Conservation (phyloP, 35 echinoderm and acorn worm genomes). For the Eucidaris tribuloides region DNA sequence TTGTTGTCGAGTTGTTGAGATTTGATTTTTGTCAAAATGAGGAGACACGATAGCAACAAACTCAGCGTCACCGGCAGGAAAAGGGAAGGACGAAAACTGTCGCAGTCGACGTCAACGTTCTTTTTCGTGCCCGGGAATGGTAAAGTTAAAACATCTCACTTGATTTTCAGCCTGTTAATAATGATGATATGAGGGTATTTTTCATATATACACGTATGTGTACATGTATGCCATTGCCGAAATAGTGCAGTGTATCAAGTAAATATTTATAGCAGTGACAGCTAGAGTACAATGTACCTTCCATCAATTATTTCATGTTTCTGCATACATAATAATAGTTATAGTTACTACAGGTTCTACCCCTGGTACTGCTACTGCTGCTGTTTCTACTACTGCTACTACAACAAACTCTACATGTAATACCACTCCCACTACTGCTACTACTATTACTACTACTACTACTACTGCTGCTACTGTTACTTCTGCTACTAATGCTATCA, state of each 20-base stretch:
- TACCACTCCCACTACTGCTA: neutral
- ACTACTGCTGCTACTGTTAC: no score
- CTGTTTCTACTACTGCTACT: neutral
- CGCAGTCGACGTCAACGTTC: slow-evolving; percentile 20
- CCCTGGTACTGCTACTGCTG: neutral
- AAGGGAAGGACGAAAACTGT: neutral
- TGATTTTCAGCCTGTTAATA: neutral
- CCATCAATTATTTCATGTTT: neutral
- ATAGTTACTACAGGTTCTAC: neutral
- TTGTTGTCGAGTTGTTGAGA: no score
- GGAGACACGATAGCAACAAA: slow-evolving; percentile 10
- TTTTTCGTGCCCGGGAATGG: slow-evolving; percentile 9
- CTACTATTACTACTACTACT: slow-evolving; percentile 4
- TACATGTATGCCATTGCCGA: neutral
- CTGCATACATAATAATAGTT: neutral
- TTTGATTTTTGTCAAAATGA: no score
- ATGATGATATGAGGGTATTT: no score
- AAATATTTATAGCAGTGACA: neutral
- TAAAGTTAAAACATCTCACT: slow-evolving; percentile 1
- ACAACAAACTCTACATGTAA: neutral
- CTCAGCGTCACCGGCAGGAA: neutral
- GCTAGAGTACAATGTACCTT: neutral
- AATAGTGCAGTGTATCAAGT: neutral
- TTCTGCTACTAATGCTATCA: no score
- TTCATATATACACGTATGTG: neutral